Percentiles rank a stretch among this genome's conserved stretches.
phyloP scores from a whole-genome alignment of 2,113 vertebrate genomes.

The Pongo abelii region DNA sequence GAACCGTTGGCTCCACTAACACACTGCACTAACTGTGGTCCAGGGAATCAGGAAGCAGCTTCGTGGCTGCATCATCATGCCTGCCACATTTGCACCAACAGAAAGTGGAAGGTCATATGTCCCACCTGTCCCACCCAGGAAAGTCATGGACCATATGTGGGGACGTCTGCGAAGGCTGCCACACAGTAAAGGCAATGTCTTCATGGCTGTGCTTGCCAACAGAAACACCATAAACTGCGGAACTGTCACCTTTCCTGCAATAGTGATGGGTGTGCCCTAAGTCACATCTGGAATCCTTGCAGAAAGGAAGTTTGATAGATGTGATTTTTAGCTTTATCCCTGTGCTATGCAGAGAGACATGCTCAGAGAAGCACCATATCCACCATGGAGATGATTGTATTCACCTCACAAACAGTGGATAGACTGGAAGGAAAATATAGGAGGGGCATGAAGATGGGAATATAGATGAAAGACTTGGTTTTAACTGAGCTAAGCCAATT shows the following conservation, averaged over 20 bases:
- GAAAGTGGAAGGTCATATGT: background rate
- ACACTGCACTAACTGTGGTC: background rate
- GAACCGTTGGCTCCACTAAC: background rate
- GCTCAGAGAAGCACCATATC: too few species aligned
- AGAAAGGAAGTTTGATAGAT: background rate
- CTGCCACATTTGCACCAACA: background rate
- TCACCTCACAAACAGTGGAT: background rate
- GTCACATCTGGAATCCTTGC: background rate
- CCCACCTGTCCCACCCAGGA: background rate
- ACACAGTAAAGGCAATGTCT: background rate
- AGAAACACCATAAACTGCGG: accelerated
- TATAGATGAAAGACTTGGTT: background rate
- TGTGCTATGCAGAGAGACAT: background rate
- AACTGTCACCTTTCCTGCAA: background rate
- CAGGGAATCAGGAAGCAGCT: too few species aligned
- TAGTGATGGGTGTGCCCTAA: background rate
- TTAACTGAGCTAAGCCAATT: background rate
- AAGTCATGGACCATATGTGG: background rate
- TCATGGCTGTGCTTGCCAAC: background rate
- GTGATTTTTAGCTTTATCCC: background rate
- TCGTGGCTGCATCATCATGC: background rate
- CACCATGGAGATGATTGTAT: background rate
- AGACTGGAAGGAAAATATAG: background rate
- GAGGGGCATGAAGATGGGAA: too few species aligned
- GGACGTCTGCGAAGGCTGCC: background rate